Base-by-base conservation (phyloP, 2,888 invertebrate genomes). In the Plusia festucae region DNA sequence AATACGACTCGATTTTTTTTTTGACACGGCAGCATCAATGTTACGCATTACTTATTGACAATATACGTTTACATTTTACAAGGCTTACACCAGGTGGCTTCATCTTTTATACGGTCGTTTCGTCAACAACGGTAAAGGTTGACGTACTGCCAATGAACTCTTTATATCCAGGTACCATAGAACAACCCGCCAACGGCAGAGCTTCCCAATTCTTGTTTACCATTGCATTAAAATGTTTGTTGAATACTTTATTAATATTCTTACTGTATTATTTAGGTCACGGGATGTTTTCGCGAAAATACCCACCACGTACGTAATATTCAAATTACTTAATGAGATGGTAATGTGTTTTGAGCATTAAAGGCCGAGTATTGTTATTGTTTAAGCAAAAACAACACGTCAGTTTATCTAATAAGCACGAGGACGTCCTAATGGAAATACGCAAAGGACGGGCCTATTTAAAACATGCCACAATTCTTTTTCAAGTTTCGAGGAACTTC, bases 51-150 rank as follows among this genome's bases (percentile, higher is more conserved):
- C 51, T 70, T 71, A 76, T 60, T 64, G 67, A 60, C 62, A 66
- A 72, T 76, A 57, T 62, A 49, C 62, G 73, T 53, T 30, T 60
- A 72, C 44, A 53, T 67, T 71, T 73, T 60, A 55, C 49, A 60
- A 72, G 68, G 66, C 55, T 82, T 62, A 83, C 86, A 64, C 85
- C 82, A 66, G 79, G 79, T 68, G 86, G 76, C 20, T 81, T 62
- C 49, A 59, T 58, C 51, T 62, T 15, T 51, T 40, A 56, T 34
- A 55, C 52, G 44, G 30, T 16, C 24, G 59, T 52, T 56, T 66
- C 53, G 59, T 27, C 57, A 61, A 52, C 49, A 20, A 44, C 57
- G 22, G 34, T 11, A 24, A 5, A 52, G 52, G 54, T 46, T 54
- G 49, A 56, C 27, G 34, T 56, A 67, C 54, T 58, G 30, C n/a